Conservation (phyloP, 2,797 vertebrate species). For the Euphonia xanthogaster region DNA sequence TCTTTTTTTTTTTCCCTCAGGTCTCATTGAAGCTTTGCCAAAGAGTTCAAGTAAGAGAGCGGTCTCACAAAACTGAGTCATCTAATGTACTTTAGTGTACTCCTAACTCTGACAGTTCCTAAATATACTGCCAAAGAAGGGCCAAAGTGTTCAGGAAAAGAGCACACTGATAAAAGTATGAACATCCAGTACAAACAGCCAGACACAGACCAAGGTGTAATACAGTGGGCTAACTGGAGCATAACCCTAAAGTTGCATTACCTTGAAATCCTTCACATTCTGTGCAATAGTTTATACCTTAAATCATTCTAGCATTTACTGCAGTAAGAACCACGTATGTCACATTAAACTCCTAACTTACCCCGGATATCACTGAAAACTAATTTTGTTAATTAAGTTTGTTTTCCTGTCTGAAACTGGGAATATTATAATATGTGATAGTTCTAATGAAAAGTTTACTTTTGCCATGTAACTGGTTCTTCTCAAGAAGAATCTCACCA, state of each 20-base stretch:
- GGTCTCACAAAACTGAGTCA: neutral
- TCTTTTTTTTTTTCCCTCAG: neutral
- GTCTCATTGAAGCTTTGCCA: conserved; percentile 23
- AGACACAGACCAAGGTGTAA: neutral
- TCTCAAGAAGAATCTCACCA: neutral
- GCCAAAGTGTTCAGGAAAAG: neutral
- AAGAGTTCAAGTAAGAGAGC: neutral
- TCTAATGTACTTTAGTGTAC: conserved; percentile 7
- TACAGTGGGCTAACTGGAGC: neutral
- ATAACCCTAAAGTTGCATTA: neutral
- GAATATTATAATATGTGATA: neutral
- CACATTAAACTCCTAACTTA: neutral
- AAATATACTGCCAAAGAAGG: conserved; percentile 19
- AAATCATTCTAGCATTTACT: neutral
- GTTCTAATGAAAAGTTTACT: neutral
- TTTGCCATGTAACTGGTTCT: neutral
- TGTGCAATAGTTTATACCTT: neutral
- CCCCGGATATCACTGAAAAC: neutral
- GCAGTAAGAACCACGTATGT: neutral
- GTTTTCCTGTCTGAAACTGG: neutral
- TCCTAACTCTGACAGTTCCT: neutral
- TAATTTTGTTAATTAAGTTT: neutral
- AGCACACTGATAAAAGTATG: neutral
- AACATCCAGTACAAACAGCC: conserved; percentile 1
- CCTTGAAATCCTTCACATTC: neutral